Percentiles rank a stretch among this genome's conserved stretches.
phyloP scores from a whole-genome alignment of 2,888 invertebrate species.

The Oasisia sp. region DNA sequence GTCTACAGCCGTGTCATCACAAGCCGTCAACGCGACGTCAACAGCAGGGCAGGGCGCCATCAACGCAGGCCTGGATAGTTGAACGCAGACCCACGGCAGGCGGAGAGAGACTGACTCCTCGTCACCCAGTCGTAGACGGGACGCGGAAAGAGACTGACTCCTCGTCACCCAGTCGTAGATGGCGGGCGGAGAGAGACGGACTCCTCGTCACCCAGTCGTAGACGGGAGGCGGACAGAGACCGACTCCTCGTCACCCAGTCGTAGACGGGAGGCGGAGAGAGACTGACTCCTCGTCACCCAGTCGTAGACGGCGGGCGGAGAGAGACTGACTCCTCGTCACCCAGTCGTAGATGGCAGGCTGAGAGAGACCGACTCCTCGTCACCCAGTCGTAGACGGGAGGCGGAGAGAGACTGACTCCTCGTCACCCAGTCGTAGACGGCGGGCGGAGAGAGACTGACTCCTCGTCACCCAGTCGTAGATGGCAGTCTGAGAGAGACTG shows the following conservation, averaged over 20 bases:
- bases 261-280: neutral
- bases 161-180: neutral
- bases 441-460: neutral
- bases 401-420: neutral
- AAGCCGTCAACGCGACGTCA: neutral
- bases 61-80: neutral
- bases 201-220: neutral
- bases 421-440: too few relatives aligned
- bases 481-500: too few relatives aligned
- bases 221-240: neutral
- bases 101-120: neutral
- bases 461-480: neutral
- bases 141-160: neutral
- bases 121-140: neutral
- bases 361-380: too few relatives aligned
- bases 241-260: too few relatives aligned
- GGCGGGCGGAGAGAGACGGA: neutral
- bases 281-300: neutral
- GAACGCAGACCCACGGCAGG: neutral
- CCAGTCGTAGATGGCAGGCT: neutral
- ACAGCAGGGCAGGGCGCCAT: neutral
- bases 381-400: neutral
- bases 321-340: neutral
- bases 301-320: neutral
- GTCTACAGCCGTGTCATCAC: neutral